A percentile compares a stretch with the other conserved stretches of the same genome.
These are phyloP conservation scores for Acrocephalus arundinaceus DNA, from an alignment of 2,113 vertebrate species.

Conservation along the genomic window DNA sequence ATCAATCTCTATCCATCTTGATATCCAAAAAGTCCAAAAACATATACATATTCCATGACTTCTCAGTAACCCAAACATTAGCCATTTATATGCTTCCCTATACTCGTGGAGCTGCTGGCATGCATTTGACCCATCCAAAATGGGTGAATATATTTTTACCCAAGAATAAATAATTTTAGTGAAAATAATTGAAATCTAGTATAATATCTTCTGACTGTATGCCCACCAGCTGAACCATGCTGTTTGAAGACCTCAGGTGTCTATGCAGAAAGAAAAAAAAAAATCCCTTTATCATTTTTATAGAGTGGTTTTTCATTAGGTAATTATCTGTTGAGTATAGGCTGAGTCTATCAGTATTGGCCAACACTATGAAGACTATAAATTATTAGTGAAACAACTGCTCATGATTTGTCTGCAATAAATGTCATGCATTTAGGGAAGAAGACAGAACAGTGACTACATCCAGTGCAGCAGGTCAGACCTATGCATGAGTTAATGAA, in stretches of 20 bases:
- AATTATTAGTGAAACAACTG: not conserved
- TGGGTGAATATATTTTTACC: not conserved
- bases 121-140: not conserved
- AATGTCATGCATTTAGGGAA: not conserved
- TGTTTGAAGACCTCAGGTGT: not conserved
- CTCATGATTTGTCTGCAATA: not conserved
- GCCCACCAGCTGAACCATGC: not conserved
- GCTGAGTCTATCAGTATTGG: not conserved
- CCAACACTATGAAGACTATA: not conserved
- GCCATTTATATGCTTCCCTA: not conserved
- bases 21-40: not conserved
- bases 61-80: not conserved
- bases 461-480: slow-evolving; percentile 9
- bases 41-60: not conserved
- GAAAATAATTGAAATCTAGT: not conserved
- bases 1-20: not conserved
- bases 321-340: not conserved
- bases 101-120: not conserved
- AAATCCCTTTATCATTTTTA: not conserved
- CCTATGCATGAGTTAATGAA: slow-evolving; percentile 1
- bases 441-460: not conserved
- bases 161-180: not conserved
- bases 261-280: not conserved
- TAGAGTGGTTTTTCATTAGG: not conserved
- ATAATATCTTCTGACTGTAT: not conserved